These are phyloP conservation scores for Lepidurus couesii DNA, from an alignment of 1,140 invertebrate species.

Conservation along the genomic window DNA sequence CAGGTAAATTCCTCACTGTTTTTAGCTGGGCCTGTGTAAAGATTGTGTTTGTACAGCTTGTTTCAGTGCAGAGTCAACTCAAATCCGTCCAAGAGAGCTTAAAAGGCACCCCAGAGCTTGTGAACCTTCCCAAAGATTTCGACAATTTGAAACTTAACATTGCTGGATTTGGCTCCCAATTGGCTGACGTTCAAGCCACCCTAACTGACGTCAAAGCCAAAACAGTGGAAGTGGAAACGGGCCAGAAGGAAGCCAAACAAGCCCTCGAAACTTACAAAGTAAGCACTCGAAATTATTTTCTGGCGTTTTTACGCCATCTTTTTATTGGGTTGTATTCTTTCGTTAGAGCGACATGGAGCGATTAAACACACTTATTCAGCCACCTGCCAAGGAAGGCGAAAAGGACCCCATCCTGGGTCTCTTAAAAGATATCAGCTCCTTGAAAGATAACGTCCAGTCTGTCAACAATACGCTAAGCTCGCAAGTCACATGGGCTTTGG, in stretches of 20 bases:
- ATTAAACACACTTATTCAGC: not conserved
- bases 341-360: not conserved
- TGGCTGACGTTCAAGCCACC: slow-evolving; percentile 21
- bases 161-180: slow-evolving; percentile 11
- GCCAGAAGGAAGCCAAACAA: not conserved
- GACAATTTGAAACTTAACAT: slow-evolving; percentile 21
- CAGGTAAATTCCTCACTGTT: not conserved
- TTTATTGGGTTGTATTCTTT: not conserved
- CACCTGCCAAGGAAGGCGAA: not conserved
- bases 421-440: slow-evolving; percentile 3
- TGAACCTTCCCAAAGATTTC: slow-evolving; percentile 27
- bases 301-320: not conserved
- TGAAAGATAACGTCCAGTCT: not conserved
- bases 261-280: slow-evolving; percentile 11
- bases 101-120: slow-evolving; percentile 25
- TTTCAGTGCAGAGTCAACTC: slow-evolving; percentile 2
- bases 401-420: not conserved
- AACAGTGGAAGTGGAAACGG: not conserved
- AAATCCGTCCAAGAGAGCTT: slow-evolving; percentile 25
- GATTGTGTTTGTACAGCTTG: slow-evolving; percentile 5
- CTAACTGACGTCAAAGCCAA: slow-evolving; percentile 20
- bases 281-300: not conserved
- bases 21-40: not conserved
- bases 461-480: not conserved
- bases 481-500: not conserved